phyloP scores from a whole-genome alignment of 1,140 invertebrate species.

The Hyles vespertilio region DNA sequence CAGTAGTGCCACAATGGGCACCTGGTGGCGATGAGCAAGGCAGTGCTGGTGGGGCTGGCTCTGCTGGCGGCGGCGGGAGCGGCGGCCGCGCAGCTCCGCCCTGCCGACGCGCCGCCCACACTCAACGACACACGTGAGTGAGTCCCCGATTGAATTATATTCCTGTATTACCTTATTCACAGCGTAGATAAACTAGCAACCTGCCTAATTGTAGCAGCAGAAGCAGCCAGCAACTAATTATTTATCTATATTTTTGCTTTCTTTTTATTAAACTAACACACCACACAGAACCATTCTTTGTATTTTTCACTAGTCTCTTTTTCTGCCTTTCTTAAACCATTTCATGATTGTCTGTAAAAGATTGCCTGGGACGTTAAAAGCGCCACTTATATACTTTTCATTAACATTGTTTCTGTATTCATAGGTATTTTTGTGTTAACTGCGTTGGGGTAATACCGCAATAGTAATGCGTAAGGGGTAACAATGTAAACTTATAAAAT shows the following conservation, averaged over 20 bases:
- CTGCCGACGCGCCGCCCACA: conserved; percentile 59
- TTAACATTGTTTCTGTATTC: too few relatives aligned
- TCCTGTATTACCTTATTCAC: not conserved
- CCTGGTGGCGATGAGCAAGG: conserved; percentile 49
- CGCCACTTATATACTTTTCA: too few relatives aligned
- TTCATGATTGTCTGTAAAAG: too few relatives aligned
- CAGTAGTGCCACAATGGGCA: conserved; percentile 42
- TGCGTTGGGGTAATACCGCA: too few relatives aligned
- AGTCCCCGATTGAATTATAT: conserved; percentile 19
- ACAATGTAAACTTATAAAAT: too few relatives aligned
- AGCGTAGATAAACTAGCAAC: too few relatives aligned
- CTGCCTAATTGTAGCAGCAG: too few relatives aligned
- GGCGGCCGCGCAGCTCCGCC: conserved; percentile 57
- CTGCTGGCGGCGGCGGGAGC: conserved; percentile 44
- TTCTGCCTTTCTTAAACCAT: too few relatives aligned
- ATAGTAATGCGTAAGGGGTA: too few relatives aligned
- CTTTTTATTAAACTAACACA: not conserved
- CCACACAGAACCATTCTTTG: not conserved
- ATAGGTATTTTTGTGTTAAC: too few relatives aligned
- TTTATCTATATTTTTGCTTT: not conserved
- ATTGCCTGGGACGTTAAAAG: too few relatives aligned
- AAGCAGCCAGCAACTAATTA: not conserved
- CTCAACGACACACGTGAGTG: conserved; percentile 67
- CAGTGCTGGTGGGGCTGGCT: conserved; percentile 49
- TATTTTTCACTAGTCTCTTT: too few relatives aligned